Evolutionary conservation across 2,113 vertebrate genomes (phyloP), one percentile per base, ranked within the genome.

Genomic region (Alosa alosa): DNA sequence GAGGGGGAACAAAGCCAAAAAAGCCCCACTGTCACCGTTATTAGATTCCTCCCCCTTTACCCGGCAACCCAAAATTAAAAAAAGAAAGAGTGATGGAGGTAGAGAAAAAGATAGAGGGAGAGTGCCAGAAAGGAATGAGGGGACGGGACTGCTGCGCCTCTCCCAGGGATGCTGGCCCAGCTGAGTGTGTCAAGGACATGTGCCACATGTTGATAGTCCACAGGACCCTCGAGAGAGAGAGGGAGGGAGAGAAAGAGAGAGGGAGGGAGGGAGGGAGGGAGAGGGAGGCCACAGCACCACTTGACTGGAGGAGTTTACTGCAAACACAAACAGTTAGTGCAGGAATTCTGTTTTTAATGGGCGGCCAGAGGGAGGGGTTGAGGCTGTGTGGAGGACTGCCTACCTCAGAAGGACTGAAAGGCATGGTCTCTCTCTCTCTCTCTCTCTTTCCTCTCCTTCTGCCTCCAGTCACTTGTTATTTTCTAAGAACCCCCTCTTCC

Each of bases 1-100:
- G 96, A 94, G 95, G 95, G 95, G 96, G 96, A 96, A 95, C 95
- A 96, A 96, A 94, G 95, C 96, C 94, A 97, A 97, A 97, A 97
- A 97, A 96, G 95, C 96, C 97, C 96, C 96, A 97, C 97, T 97
- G 97, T 98, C 97, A 98, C 97, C 98, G 95, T 99, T 99, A 99
- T 99, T 99, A 98, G 97, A 99, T 99, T 99, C 97, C 96, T 97
- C 93, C 2, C 95, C 96, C 96, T 96, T 97, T 95, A 90, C 97
- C 96, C 94, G 94, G 97, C 97, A 99, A 98, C 97, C 96, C 95
- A 94, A 95, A 96, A 98, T 94, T 91, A 92, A 86, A 81, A 13
- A 84, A 22, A 83, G 36, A 22, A 20, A 86, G 45, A 93, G 90
- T 94, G 92, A 92, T 46, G 88, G 93, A 82, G 60, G 82, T 22